A percentile compares a stretch with the other conserved stretches of the same genome.
These are phyloP conservation scores for Lepidothrix coronata DNA, from an alignment of 2,113 vertebrate genomes.

Conservation along the genomic window DNA sequence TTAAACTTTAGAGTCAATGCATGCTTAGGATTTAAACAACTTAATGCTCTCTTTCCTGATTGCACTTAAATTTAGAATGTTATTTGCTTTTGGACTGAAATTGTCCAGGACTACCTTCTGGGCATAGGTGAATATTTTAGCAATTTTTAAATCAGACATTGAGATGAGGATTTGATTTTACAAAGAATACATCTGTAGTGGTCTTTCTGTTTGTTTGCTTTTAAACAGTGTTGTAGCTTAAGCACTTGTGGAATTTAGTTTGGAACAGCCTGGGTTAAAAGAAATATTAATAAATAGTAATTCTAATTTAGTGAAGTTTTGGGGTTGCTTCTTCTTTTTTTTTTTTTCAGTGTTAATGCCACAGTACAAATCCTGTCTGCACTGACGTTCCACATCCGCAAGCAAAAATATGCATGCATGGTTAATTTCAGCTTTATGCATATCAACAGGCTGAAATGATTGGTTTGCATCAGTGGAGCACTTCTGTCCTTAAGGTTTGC, in stretches of 20 bases:
- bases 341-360: background rate
- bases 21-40: background rate
- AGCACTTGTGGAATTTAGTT: background rate
- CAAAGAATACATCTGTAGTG: background rate
- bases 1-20: background rate
- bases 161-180: background rate
- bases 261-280: background rate
- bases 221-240: background rate
- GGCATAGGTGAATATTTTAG: background rate
- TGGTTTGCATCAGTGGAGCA: background rate
- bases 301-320: background rate
- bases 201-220: background rate
- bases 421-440: background rate
- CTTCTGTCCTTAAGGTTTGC: constrained; percentile 5
- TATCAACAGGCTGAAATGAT: background rate
- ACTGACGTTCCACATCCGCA: background rate
- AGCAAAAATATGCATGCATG: background rate
- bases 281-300: background rate
- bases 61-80: background rate
- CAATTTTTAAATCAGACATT: background rate
- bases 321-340: background rate
- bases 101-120: background rate
- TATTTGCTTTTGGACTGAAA: background rate
- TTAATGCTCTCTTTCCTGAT: background rate
- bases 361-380: background rate